Evolutionary conservation across 1,140 invertebrate species (phyloP).

Genomic region (Lerema accius): DNA sequence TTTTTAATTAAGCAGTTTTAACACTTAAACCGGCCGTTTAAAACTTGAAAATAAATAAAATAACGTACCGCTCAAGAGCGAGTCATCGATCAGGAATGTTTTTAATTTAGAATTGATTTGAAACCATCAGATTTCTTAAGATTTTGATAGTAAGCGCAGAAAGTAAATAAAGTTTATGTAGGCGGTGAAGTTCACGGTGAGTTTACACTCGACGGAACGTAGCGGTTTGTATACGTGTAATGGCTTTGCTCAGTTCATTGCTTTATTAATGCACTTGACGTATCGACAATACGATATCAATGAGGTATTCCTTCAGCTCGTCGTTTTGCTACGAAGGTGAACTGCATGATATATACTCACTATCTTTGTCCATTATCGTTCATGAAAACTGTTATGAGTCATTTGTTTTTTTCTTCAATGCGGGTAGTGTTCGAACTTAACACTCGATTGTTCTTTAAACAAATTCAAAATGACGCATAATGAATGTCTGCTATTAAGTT

Average conservation of each 20-base stretch:
- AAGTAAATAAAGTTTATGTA: not conserved
- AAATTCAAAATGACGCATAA: conserved; percentile 11
- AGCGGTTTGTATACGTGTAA: conserved; percentile 13
- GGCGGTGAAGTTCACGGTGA: conserved; percentile 14
- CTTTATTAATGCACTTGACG: conserved; percentile 27
- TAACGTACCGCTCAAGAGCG: not conserved
- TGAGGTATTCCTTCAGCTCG: conserved; percentile 35
- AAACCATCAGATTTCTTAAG: not conserved
- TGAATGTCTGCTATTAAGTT: not conserved
- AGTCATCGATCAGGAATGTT: conserved; percentile 4
- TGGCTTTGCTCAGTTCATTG: conserved; percentile 3
- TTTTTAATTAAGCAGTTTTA: conserved; percentile 9
- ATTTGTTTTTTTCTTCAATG: conserved; percentile 18
- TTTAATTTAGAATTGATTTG: not conserved
- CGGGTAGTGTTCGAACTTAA: conserved; percentile 5
- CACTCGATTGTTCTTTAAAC: conserved; percentile 2
- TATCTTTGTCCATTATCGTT: not conserved
- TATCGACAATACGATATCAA: conserved; percentile 37
- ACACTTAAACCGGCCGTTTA: conserved; percentile 24
- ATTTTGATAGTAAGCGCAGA: not conserved
- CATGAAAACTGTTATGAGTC: conserved; percentile 16
- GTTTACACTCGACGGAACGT: not conserved
- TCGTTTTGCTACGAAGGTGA: conserved; percentile 32
- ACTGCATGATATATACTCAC: conserved; percentile 15
- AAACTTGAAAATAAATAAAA: conserved; percentile 26